Evolutionary conservation across 2,797 vertebrate species (phyloP).

Genomic region (Pseudochromis fuscus): DNA sequence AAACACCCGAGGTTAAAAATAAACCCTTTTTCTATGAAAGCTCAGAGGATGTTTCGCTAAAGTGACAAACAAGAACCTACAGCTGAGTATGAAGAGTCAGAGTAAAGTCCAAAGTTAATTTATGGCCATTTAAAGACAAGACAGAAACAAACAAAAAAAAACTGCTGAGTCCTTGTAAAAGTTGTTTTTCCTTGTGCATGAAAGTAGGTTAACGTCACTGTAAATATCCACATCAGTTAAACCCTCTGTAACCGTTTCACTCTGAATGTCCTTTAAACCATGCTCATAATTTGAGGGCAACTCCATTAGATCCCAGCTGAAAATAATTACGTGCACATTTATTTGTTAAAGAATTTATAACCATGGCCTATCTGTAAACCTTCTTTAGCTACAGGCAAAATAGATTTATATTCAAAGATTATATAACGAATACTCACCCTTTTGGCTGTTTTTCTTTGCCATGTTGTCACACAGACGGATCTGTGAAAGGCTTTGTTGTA

Average conservation of each 20-base stretch:
- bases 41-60: slow-evolving; percentile 20
- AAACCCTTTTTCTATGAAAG: slow-evolving; percentile 18
- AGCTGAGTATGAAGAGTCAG: slow-evolving; percentile 27
- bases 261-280: background rate
- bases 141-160: slow-evolving; percentile 10
- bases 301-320: background rate
- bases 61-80: slow-evolving; percentile 28
- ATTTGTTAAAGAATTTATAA: slow-evolving; percentile 8
- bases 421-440: slow-evolving; percentile 72
- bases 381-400: background rate
- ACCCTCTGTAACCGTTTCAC: background rate
- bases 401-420: background rate
- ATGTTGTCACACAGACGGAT: slow-evolving; percentile 66
- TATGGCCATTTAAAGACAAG: slow-evolving; percentile 38
- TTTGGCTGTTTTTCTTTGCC: slow-evolving; percentile 86
- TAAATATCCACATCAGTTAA: slow-evolving; percentile 23
- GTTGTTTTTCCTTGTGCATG: slow-evolving; percentile 16
- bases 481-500: slow-evolving; percentile 4
- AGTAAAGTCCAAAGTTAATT: slow-evolving; percentile 57
- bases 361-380: background rate
- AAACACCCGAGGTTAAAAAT: slow-evolving; percentile 26
- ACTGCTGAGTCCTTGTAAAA: slow-evolving; percentile 37
- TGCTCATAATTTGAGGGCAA: background rate
- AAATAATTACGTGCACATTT: slow-evolving; percentile 13
- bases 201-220: slow-evolving; percentile 56